Conservation (phyloP, 2,888 invertebrate species). For the Drosophila rubida region DNA sequence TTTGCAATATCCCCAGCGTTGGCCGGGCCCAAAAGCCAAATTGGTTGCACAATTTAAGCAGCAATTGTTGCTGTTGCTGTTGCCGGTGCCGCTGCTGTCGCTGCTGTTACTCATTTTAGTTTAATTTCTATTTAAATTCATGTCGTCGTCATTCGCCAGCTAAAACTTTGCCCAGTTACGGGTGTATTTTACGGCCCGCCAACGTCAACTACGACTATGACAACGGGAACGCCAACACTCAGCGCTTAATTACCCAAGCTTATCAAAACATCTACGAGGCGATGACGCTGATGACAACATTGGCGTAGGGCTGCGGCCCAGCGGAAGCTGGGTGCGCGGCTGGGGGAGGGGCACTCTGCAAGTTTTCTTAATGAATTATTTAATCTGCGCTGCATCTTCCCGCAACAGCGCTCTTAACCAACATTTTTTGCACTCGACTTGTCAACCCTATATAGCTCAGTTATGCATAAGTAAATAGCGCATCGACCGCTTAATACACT, state of each 20-base stretch:
- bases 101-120: constrained; percentile 71
- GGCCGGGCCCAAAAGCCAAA: constrained; percentile 44
- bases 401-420: constrained; percentile 49
- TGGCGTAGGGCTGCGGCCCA: not conserved
- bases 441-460: constrained; percentile 64
- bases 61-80: constrained; percentile 26
- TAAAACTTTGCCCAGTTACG: constrained; percentile 58
- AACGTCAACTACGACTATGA: constrained; percentile 3
- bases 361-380: constrained; percentile 79
- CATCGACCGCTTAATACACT: constrained; percentile 18
- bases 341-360: constrained; percentile 35
- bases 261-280: constrained; percentile 77
- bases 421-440: constrained; percentile 74
- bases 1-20: constrained; percentile 51
- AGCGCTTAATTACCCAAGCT: constrained; percentile 78
- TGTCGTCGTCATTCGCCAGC: constrained; percentile 64
- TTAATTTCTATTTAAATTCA: constrained; percentile 80
- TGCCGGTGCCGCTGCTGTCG: constrained; percentile 7
- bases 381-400: constrained; percentile 74
- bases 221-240: constrained; percentile 49
- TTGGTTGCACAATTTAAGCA: constrained; percentile 73
- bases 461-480: not conserved
- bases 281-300: constrained; percentile 56
- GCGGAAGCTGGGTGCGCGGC: not conserved
- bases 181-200: constrained; percentile 62